These are phyloP conservation scores for Arenaria interpres DNA, from an alignment of 2,113 vertebrate species.

Conservation along the genomic window DNA sequence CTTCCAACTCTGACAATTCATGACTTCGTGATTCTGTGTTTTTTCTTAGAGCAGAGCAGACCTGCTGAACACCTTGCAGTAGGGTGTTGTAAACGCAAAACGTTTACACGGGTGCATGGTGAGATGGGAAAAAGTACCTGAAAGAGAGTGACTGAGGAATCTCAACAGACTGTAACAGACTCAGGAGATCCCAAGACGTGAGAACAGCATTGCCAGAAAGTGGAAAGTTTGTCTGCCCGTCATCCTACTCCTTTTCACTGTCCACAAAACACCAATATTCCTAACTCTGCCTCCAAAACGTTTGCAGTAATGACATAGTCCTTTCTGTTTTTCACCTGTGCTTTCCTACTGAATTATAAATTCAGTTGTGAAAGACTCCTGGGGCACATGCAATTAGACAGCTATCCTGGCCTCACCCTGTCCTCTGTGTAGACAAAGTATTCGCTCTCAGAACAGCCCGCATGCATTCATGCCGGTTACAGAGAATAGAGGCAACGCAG, in stretches of 20 bases:
- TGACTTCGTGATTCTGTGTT: neutral
- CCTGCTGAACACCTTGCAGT: neutral
- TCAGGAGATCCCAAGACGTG: neutral
- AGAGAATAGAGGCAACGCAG: neutral
- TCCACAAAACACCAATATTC: neutral
- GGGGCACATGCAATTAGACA: neutral
- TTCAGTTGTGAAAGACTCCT: neutral
- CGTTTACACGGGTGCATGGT: neutral
- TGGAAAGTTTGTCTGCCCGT: too few species aligned
- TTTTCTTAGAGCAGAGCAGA: neutral
- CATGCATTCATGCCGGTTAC: neutral
- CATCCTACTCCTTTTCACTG: neutral
- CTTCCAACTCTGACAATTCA: too few species aligned
- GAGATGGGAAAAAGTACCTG: neutral
- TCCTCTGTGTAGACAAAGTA: neutral
- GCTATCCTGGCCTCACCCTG: neutral
- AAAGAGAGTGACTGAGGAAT: neutral
- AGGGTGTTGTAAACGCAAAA: neutral
- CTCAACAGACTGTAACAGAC: neutral
- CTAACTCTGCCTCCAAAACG: neutral
- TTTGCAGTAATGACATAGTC: neutral
- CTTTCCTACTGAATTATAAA: neutral
- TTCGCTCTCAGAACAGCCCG: neutral
- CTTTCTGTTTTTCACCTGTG: neutral
- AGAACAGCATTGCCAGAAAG: neutral